Base-by-base conservation (phyloP, 1,140 invertebrate genomes). In the Dermatophagoides farinae region DNA sequence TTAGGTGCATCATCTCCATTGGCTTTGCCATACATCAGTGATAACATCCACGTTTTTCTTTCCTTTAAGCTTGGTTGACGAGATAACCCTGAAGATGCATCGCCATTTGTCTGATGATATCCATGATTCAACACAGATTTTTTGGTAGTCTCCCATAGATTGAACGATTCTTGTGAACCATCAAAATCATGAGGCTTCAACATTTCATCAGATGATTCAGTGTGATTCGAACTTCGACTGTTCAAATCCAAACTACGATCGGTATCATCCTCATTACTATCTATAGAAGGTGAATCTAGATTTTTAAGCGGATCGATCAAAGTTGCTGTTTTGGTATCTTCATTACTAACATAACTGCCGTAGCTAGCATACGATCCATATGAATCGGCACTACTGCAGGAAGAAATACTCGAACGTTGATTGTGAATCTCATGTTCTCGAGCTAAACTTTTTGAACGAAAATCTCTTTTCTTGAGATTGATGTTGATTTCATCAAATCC, bases 1-100 rank as follows among this genome's bases (percentile, higher is more conserved):
- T 60, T 47, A 38, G 58, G 25, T 18, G 12, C 41, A 10, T 11
- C 9, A 10, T 60, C 58, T 12, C 64, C 65, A 8, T 49, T 47
- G 12, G 61, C 66, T 50, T 67, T 66, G 6, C 54, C 61, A 57
- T 78, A 77, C 66, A 74, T 73, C 69, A 73, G 74, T 38, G 75
- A 75, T 49, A 75, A 65, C 64, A 75, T 69, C 81, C 81, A 83
- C 1, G 81, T 77, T 65, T 80, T 77, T 68, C 82, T 81, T 58
- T 72, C 68, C 46, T 68, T 66, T 44, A 67, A 60, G 43, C 46
- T 61, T 38, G 20, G 55, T 39, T 57, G 51, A 50, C 44, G n/a
- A 37, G 43, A 49, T n/a, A 60, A n/a, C 10, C 41, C 58, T 6
- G 18, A 60, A 11, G 53, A 39, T 25, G 25, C 4, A 38, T 55